Percentiles rank a stretch among this genome's conserved stretches.
phyloP scores from a whole-genome alignment of 1,140 invertebrate species.

The Drosophila albomicans region DNA sequence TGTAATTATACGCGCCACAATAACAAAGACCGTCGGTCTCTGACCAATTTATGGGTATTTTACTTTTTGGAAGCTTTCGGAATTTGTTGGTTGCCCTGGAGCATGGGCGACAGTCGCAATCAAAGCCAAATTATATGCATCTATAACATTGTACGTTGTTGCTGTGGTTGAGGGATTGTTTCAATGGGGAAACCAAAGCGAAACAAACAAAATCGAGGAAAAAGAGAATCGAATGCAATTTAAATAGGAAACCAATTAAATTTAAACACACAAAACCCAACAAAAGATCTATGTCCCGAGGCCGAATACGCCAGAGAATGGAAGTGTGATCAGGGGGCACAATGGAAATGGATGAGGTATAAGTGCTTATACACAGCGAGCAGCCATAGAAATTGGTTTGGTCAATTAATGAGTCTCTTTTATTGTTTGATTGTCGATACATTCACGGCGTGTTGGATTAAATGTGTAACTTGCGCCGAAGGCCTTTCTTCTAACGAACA shows the following conservation, averaged over 20 bases:
- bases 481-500: too few relatives aligned
- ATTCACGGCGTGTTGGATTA: too few relatives aligned
- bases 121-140: conserved; percentile 61
- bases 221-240: conserved; percentile 56
- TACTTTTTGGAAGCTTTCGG: conserved; percentile 42
- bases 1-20: conserved; percentile 48
- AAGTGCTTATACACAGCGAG: too few relatives aligned
- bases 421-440: too few relatives aligned
- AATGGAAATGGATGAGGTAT: neutral
- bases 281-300: neutral
- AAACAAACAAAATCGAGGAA: conserved; percentile 27
- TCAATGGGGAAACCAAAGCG: conserved; percentile 6
- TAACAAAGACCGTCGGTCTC: conserved; percentile 41
- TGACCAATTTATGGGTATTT: conserved; percentile 67
- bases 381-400: too few relatives aligned
- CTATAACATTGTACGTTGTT: conserved; percentile 7
- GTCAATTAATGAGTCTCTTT: too few relatives aligned
- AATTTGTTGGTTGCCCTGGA: conserved; percentile 55
- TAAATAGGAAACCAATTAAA: conserved; percentile 75
- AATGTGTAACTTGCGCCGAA: too few relatives aligned
- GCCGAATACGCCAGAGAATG: conserved; percentile 19
- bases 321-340: neutral
- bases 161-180: too few relatives aligned
- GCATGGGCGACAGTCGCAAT: conserved; percentile 40
- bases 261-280: conserved; percentile 65